Base-by-base conservation (phyloP, 2,888 invertebrate genomes). In the Nymphalis urticae region DNA sequence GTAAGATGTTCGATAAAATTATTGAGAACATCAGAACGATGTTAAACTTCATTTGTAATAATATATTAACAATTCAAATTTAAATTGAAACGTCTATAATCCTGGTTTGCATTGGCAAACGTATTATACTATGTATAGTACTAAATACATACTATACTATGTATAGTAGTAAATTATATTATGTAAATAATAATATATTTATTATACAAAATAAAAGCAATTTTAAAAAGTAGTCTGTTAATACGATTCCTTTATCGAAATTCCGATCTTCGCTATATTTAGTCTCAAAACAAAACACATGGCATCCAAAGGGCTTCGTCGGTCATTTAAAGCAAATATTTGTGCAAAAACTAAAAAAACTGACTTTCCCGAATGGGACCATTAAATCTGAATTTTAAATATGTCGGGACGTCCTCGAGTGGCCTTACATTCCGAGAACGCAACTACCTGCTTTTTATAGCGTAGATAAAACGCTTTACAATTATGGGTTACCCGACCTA, bases 391-490 rank as follows among this genome's bases (percentile, higher is more conserved):
- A 82, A 83, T 73, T 69, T 71, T 76, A 75, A 77, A 73, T 75
- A 76, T 73, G 75, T 77, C 74, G 74, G 76, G 77, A 73, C 76
- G 77, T 76, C 79, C 80, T 86, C 84, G 79, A 86, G 85, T 83
- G 83, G 82, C 80, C 79, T 83, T 77, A 77, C 82, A 77, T 89
- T 87, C 88, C 84, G 83, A 82, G 90, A 90, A 90, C 84, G 82
- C 83, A 84, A 85, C 91, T 92, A 91, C 92, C 92, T 92, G 92
- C 86, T 88, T 86, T 89, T 89, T 87, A 85, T 85, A 85, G 81
- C 75, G 59, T 74, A 85, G 85, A 88, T 87, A 85, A 84, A 70
- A 69, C 64, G 83, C 81, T 79, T 80, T 81, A 79, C 84, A 86
- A 86, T 85, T 85, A 86, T 85, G 62, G 75, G 79, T 79, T 82